A percentile compares a stretch with the other conserved stretches of the same genome.
phyloP scores from a whole-genome alignment of 2,797 vertebrate genomes.

The Ctenopoma kingsleyae region DNA sequence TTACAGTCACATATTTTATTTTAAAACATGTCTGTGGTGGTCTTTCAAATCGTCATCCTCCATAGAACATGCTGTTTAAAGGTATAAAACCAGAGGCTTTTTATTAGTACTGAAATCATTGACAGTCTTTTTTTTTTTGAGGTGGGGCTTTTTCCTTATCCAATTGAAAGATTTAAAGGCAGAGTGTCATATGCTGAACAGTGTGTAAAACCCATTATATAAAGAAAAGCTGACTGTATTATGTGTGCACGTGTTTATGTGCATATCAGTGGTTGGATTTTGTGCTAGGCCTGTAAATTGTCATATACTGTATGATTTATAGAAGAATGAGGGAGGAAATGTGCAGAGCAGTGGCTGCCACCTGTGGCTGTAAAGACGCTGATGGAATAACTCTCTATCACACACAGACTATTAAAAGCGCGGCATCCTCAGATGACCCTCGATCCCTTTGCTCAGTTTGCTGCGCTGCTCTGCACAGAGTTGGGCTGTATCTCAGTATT shows the following conservation, averaged over 20 bases:
- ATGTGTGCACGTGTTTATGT: background rate
- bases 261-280: background rate
- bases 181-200: too few relatives aligned
- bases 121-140: too few relatives aligned
- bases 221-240: background rate
- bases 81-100: background rate
- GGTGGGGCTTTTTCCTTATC: too few relatives aligned
- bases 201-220: background rate
- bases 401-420: conserved; percentile 42
- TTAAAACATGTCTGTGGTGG: background rate
- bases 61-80: conserved; percentile 1
- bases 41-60: background rate
- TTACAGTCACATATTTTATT: background rate
- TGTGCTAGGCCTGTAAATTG: background rate
- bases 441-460: conserved; percentile 36
- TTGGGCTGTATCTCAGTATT: conserved; percentile 50
- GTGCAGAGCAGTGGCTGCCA: conserved; percentile 8
- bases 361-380: conserved; percentile 32
- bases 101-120: too few relatives aligned
- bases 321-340: conserved; percentile 12
- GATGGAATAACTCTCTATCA: conserved; percentile 6
- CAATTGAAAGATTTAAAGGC: too few relatives aligned
- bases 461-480: conserved; percentile 34
- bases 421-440: conserved; percentile 58
- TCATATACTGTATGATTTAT: conserved; percentile 4